Base-by-base conservation (phyloP, 2,888 invertebrate genomes). In the Chorisops tibialis region DNA sequence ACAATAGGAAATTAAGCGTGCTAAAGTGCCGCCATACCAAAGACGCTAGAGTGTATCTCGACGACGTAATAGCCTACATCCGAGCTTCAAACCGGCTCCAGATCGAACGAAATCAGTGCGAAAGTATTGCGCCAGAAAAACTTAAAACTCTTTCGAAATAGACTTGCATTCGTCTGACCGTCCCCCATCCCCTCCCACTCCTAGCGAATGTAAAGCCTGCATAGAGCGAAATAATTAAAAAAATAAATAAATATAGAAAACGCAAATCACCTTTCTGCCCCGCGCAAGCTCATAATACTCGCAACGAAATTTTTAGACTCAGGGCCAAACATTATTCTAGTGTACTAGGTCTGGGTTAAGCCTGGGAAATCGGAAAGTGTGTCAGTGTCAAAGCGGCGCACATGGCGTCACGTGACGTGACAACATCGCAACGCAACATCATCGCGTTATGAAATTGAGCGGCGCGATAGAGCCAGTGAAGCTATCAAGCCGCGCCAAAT, bases 321-420 rank as follows among this genome's bases (percentile, higher is more conserved):
- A 63, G 51, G 63, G 63, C 45, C 56, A 63, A 52, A 49, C 49
- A 37, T 50, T 62, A 62, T 66, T 66, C 64, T 66, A 65, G 66
- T 66, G 63, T 63, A 66, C 66, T 66, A 66, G 66, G 66, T 66
- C 66, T 66, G 63, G 66, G 66, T 65, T 66, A 66, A 59, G 52
- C 38, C 43, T 49, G 49, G 61, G 52, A 38, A 63, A 59, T 65
- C 49, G 62, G 61, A 60, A 66, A 59, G 62, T 64, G 51, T 64
- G 66, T 64, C 66, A 66, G 61, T 66, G 66, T 59, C 66, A 61
- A 62, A 56, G 58, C 41, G 50, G 56, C 56, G 56, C 56, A 56
- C 43, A 54, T 24, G 41, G 41, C 21, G 41, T 18, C 39, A 56
- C 56, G 56, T 56, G 56, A 50, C 49, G 49, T 50, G 49, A 43